Evolutionary conservation across 2,113 vertebrate species (phyloP).

Genomic region (Rhabdomys dilectus): DNA sequence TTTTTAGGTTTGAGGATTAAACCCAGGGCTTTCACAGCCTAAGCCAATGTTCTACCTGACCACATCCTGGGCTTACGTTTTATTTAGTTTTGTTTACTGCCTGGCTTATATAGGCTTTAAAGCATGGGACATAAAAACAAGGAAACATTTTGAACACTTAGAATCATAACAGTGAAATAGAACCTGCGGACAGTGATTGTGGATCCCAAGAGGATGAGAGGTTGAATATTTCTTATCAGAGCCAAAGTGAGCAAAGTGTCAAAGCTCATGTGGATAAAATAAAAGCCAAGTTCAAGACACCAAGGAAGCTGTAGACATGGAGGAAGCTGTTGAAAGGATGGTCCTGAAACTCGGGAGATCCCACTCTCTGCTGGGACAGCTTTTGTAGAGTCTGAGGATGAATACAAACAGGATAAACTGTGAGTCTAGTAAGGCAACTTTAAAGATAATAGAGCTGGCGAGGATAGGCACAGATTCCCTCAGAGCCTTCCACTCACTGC

Average conservation of each 20-base stretch:
- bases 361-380: not conserved
- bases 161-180: not conserved
- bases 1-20: not conserved
- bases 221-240: slow-evolving; percentile 27
- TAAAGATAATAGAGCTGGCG: not conserved
- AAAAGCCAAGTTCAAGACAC: not conserved
- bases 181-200: slow-evolving; percentile 12
- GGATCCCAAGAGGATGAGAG: not conserved
- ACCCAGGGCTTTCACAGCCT: not conserved
- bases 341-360: not conserved
- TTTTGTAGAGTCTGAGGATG: not conserved
- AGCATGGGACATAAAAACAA: not conserved
- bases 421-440: not conserved
- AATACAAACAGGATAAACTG: not conserved
- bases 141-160: slow-evolving; percentile 18
- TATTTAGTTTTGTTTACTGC: not conserved
- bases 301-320: not conserved
- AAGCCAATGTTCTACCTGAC: not conserved
- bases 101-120: not conserved
- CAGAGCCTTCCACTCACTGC: not conserved
- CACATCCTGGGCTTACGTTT: not conserved
- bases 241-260: slow-evolving; percentile 18
- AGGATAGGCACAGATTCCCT: not conserved
- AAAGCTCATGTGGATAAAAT: not conserved
- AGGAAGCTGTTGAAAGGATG: not conserved